Conservation (phyloP, 2,113 vertebrate genomes). For the Zosterops japonicus region DNA sequence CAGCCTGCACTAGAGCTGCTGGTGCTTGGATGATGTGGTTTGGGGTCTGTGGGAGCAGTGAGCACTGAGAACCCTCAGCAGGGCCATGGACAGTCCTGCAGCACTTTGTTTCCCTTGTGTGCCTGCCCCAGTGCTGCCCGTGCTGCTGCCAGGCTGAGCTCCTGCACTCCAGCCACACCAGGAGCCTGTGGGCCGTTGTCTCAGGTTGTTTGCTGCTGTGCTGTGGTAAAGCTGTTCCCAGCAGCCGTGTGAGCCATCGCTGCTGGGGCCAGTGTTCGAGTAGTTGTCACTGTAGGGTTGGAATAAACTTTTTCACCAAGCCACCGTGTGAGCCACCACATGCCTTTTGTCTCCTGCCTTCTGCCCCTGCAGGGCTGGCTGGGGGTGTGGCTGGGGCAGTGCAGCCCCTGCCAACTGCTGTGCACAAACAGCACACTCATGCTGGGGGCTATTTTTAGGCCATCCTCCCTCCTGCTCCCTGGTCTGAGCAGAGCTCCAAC, state of each 20-base stretch:
- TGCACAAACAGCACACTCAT: neutral
- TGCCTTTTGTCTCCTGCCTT: neutral
- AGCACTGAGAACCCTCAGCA: neutral
- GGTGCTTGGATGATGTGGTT: accelerated
- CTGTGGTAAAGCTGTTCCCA: neutral
- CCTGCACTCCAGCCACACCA: neutral
- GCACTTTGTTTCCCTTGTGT: neutral
- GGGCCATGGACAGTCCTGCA: neutral
- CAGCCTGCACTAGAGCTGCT: neutral
- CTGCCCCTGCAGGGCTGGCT: accelerated
- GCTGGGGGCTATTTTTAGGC: slow-evolving; percentile 39
- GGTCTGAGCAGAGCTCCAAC: neutral
- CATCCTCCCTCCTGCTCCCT: neutral
- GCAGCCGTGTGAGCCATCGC: neutral
- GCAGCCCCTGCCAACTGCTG: neutral
- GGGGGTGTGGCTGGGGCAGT: accelerated
- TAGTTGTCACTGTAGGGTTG: slow-evolving; percentile 10
- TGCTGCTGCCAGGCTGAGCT: accelerated
- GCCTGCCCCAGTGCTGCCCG: neutral
- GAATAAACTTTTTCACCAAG: slow-evolving; percentile 64
- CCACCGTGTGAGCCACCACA: accelerated
- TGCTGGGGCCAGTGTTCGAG: neutral
- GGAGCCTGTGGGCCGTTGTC: neutral
- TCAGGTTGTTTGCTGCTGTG: slow-evolving; percentile 20
- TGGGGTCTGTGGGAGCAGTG: neutral